A percentile compares a stretch with the other conserved stretches of the same genome.
phyloP scores from a whole-genome alignment of 2,888 invertebrate genomes.

The Isotomurus palustris region DNA sequence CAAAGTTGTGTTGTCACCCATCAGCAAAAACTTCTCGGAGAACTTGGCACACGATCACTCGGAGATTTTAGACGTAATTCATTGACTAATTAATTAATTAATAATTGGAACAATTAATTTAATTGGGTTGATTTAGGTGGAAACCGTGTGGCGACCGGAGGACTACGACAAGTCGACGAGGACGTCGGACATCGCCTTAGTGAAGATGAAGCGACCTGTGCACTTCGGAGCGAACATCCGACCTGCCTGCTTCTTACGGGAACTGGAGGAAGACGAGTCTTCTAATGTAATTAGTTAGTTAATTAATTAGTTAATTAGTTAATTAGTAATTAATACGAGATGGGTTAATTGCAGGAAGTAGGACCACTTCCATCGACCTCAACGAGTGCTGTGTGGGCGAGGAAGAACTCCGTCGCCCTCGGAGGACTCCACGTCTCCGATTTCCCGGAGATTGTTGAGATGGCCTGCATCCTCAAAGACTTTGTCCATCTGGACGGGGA shows the following conservation, averaged over 20 bases:
- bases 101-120: background rate
- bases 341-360: background rate
- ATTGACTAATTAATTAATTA: background rate
- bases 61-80: conserved; percentile 13
- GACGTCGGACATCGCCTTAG: conserved; percentile 12
- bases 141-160: conserved; percentile 15
- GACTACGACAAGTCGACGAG: background rate
- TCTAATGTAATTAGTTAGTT: no score
- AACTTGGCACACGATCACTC: conserved; percentile 15
- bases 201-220: conserved; percentile 18
- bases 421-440: conserved; percentile 26
- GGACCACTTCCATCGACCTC: background rate
- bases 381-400: background rate
- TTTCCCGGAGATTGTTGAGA: conserved; percentile 26
- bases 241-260: conserved; percentile 14
- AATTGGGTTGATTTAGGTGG: conserved; percentile 10
- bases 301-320: no score
- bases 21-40: conserved; percentile 24
- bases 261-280: background rate
- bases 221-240: conserved; percentile 22
- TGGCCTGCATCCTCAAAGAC: conserved; percentile 25
- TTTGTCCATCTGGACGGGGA: conserved; percentile 10
- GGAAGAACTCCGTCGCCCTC: conserved; percentile 8
- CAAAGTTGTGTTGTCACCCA: conserved; percentile 17
- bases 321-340: background rate